Conservation (phyloP, 2,888 invertebrate species). For the Drosophila mimica region DNA sequence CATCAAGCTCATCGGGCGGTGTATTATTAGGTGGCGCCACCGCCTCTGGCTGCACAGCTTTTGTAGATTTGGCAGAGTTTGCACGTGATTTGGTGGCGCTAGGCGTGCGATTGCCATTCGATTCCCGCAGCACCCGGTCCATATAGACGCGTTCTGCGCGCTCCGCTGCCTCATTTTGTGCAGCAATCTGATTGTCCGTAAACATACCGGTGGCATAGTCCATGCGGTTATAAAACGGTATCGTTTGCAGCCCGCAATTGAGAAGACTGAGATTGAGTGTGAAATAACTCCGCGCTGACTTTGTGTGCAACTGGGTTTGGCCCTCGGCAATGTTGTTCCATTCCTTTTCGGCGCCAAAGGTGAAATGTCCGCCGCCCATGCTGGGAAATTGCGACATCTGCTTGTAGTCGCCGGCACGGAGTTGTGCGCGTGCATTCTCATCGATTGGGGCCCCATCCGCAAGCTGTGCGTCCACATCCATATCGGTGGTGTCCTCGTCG, state of each 20-base stretch:
- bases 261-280: slow-evolving; percentile 84
- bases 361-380: slow-evolving; percentile 84
- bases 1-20: slow-evolving; percentile 81
- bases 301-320: slow-evolving; percentile 73
- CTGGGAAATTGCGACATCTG: slow-evolving; percentile 83
- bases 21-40: not conserved
- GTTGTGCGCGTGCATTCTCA: slow-evolving; percentile 76
- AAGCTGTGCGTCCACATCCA: slow-evolving; percentile 36
- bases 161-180: slow-evolving; percentile 82
- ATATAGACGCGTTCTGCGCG: slow-evolving; percentile 78
- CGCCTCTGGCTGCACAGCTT: slow-evolving; percentile 7
- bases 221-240: slow-evolving; percentile 85
- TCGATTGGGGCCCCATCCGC: slow-evolving; percentile 67
- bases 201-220: slow-evolving; percentile 84
- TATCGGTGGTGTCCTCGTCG: slow-evolving; percentile 36
- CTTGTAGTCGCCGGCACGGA: slow-evolving; percentile 84
- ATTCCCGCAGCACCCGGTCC: slow-evolving; percentile 66
- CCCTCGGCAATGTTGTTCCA: slow-evolving; percentile 83
- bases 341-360: slow-evolving; percentile 85
- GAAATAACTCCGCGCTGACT: slow-evolving; percentile 84
- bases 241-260: slow-evolving; percentile 84
- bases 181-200: slow-evolving; percentile 79
- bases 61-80: slow-evolving; percentile 43
- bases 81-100: slow-evolving; percentile 47
- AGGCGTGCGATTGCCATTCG: slow-evolving; percentile 44